Evolutionary conservation across 2,113 vertebrate genomes (phyloP).

Genomic region (Nannospalax galili): DNA sequence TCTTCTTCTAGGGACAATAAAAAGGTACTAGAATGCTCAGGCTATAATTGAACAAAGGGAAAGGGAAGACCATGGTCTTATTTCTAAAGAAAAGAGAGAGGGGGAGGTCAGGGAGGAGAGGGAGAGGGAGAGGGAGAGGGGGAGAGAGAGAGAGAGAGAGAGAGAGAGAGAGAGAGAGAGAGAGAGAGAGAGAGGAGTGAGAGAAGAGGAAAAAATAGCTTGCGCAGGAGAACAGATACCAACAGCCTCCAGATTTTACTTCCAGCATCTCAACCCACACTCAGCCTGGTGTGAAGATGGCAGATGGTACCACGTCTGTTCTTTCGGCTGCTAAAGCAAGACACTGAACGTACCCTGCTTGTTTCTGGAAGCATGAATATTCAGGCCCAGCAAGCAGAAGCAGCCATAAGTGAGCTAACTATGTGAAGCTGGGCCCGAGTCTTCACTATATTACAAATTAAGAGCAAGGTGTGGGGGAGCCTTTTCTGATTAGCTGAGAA

Average conservation of each 20-base stretch:
- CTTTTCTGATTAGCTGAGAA: constrained; percentile 6
- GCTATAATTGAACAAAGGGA: constrained; percentile 58
- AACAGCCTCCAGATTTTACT: constrained; percentile 85
- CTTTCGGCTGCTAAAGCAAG: constrained; percentile 81
- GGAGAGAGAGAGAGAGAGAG: too few relatives aligned
- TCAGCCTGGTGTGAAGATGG: constrained; percentile 85
- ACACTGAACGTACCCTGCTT: constrained; percentile 70
- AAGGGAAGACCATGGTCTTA: constrained; percentile 3
- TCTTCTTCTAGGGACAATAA: constrained; percentile 61
- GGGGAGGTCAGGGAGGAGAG: not conserved
- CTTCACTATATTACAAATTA: not conserved
- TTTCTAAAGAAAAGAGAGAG: not conserved
- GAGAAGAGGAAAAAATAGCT: constrained; percentile 27
- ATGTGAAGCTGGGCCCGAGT: constrained; percentile 35
- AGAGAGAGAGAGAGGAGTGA: not conserved
- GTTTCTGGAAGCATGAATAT: constrained; percentile 75
- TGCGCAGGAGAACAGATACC: constrained; percentile 77
- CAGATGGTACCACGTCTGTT: constrained; percentile 89
- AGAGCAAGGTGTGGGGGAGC: not conserved
- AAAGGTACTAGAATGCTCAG: constrained; percentile 47
- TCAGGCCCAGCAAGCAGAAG: constrained; percentile 69
- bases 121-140: too few relatives aligned
- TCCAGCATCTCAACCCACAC: constrained; percentile 86
- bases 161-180: not conserved
- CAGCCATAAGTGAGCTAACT: constrained; percentile 35